Conservation (phyloP, 2,888 invertebrate species). For the Nymphalis polychloros region DNA sequence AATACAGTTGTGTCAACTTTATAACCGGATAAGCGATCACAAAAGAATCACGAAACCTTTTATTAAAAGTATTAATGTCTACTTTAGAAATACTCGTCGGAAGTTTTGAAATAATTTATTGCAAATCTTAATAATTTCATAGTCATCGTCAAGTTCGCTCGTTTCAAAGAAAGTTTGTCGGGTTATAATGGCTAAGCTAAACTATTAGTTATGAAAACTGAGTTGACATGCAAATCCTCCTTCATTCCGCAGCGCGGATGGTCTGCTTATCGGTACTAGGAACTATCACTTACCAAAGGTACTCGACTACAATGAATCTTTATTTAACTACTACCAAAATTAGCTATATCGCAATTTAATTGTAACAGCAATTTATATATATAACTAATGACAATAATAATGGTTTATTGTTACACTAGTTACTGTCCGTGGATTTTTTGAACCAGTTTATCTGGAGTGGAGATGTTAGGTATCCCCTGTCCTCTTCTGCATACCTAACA, state of each 20-base stretch:
- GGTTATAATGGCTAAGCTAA: conserved; percentile 67
- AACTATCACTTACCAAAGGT: conserved; percentile 30
- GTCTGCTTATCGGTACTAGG: conserved; percentile 38
- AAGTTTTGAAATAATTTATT: conserved; percentile 58
- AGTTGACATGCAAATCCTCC: conserved; percentile 77
- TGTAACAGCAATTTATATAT: no score
- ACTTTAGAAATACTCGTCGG: conserved; percentile 47
- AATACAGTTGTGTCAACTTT: not conserved
- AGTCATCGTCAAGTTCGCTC: conserved; percentile 63
- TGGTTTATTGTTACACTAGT: no score
- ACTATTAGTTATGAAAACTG: conserved; percentile 71
- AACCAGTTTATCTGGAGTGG: no score
- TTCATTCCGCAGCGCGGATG: conserved; percentile 45
- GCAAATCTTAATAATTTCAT: conserved; percentile 64
- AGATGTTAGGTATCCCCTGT: no score
- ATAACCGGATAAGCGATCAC: not conserved
- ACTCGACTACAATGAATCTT: conserved; percentile 18
- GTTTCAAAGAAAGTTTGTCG: conserved; percentile 58
- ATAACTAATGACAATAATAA: no score
- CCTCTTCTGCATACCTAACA: no score
- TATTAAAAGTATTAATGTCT: conserved; percentile 40
- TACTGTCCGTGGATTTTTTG: no score
- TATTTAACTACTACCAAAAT: conserved; percentile 1
- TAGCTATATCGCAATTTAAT: no score
- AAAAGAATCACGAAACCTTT: conserved; percentile 29